Percentiles rank a stretch among this genome's conserved stretches.
phyloP scores from a whole-genome alignment of 2,797 vertebrate genomes.

The Poeciliopsis gracilis region DNA sequence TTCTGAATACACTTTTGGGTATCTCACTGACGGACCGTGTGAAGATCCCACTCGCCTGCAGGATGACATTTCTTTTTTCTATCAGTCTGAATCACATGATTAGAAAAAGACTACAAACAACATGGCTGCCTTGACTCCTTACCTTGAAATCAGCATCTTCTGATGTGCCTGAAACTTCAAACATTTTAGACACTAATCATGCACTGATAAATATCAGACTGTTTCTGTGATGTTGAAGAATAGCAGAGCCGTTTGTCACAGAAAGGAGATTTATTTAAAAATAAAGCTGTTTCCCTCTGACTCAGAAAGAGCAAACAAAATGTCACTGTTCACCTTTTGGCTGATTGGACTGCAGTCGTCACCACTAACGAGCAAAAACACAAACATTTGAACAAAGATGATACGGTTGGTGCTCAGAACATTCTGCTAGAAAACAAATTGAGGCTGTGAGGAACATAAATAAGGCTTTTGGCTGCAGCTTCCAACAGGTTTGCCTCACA shows the following conservation, averaged over 20 bases:
- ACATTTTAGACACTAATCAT: too few relatives aligned
- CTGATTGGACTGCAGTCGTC: slow-evolving; percentile 38
- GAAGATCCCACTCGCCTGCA: too few relatives aligned
- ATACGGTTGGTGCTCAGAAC: background rate
- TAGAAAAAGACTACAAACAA: too few relatives aligned
- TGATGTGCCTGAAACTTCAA: too few relatives aligned
- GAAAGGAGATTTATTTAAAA: slow-evolving; percentile 98
- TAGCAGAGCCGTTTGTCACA: slow-evolving; percentile 83
- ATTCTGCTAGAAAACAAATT: background rate
- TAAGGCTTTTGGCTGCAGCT: slow-evolving; percentile 36
- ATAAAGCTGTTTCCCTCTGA: slow-evolving; percentile 94
- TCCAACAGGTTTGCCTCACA: background rate
- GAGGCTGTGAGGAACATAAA: slow-evolving; percentile 31
- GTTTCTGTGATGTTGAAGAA: slow-evolving; percentile 63
- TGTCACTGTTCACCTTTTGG: slow-evolving; percentile 29
- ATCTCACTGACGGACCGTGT: too few relatives aligned
- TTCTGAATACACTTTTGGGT: too few relatives aligned
- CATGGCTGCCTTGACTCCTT: too few relatives aligned
- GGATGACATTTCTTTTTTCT: too few relatives aligned
- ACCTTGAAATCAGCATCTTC: too few relatives aligned
- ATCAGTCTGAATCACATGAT: too few relatives aligned
- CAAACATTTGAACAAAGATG: slow-evolving; percentile 16
- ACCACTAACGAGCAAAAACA: slow-evolving; percentile 12
- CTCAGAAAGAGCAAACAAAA: slow-evolving; percentile 77
- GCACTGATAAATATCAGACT: too few relatives aligned